Evolutionary conservation across 2,113 vertebrate genomes (phyloP).

Genomic region (Alligator mississippiensis): DNA sequence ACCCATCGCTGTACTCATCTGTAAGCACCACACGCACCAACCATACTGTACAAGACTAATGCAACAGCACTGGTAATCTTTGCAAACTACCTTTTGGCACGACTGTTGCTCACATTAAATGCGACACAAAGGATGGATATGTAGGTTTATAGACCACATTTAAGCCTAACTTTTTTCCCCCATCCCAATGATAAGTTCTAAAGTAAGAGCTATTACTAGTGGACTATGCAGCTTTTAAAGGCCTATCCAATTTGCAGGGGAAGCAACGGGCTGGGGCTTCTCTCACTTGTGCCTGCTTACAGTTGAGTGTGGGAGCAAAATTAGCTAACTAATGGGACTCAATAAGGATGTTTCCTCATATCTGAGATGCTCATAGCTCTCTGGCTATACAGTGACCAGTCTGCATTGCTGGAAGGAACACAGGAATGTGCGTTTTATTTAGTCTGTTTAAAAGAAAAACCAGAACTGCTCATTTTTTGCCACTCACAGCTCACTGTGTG

Average conservation of each 20-base stretch:
- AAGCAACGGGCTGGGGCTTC: not conserved
- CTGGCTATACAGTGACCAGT: not conserved
- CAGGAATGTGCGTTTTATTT: not conserved
- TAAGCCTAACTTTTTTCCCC: conserved; percentile 5
- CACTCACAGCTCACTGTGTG: not conserved
- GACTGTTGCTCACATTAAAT: conserved; percentile 64
- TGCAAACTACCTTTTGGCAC: conserved; percentile 50
- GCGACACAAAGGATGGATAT: conserved; percentile 39
- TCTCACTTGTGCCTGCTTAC: fast-evolving
- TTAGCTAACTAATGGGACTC: not conserved
- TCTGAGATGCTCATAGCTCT: not conserved
- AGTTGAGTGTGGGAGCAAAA: not conserved
- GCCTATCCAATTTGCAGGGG: not conserved
- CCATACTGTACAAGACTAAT: not conserved
- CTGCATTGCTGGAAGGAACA: not conserved
- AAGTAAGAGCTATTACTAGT: not conserved
- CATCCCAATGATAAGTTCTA: not conserved
- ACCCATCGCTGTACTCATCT: not conserved
- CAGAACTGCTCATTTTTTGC: not conserved
- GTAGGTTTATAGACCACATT: conserved; percentile 44
- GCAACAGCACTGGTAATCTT: conserved; percentile 59
- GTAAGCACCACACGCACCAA: not conserved
- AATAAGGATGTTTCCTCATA: not conserved
- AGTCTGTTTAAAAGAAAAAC: not conserved
- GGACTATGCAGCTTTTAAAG: fast-evolving